Percentiles rank a stretch among this genome's conserved stretches.
phyloP scores from a whole-genome alignment of 2,797 vertebrate genomes.

The Chaenodraco wilsoni region DNA sequence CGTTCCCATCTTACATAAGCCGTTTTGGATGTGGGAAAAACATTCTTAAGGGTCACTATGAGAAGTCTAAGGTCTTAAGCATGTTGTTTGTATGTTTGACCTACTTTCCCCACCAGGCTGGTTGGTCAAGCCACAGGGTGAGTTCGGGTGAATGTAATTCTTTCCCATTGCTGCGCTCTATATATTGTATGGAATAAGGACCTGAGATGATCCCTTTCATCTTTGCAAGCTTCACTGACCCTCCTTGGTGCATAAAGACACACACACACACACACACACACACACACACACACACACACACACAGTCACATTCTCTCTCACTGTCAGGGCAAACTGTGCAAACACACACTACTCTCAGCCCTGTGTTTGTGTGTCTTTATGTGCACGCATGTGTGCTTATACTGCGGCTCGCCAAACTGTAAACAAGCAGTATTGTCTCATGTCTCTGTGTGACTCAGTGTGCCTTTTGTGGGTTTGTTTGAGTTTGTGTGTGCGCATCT shows the following conservation, averaged over 20 bases:
- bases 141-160: constrained; percentile 49
- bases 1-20: constrained; percentile 11
- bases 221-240: constrained; percentile 52
- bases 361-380: constrained; percentile 75
- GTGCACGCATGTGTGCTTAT: constrained; percentile 75
- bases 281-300: constrained; percentile 51
- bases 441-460: constrained; percentile 82
- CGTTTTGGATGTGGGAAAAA: constrained; percentile 15
- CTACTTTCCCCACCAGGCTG: constrained; percentile 65
- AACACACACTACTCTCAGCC: constrained; percentile 78
- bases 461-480: constrained; percentile 83
- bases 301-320: constrained; percentile 67
- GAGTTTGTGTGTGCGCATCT: constrained; percentile 79
- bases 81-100: constrained; percentile 69
- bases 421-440: constrained; percentile 87
- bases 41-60: constrained; percentile 27
- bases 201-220: constrained; percentile 68
- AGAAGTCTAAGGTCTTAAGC: constrained; percentile 48
- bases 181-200: constrained; percentile 61
- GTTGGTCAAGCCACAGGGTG: constrained; percentile 49
- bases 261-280: constrained; percentile 58
- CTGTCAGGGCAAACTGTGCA: constrained; percentile 78
- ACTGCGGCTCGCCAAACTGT: constrained; percentile 82
- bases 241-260: constrained; percentile 67
- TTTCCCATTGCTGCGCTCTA: constrained; percentile 41